Evolutionary conservation across 2,888 invertebrate species (phyloP), one percentile per base, ranked within the genome.

Genomic region (Orthonychiurus folsomi): DNA sequence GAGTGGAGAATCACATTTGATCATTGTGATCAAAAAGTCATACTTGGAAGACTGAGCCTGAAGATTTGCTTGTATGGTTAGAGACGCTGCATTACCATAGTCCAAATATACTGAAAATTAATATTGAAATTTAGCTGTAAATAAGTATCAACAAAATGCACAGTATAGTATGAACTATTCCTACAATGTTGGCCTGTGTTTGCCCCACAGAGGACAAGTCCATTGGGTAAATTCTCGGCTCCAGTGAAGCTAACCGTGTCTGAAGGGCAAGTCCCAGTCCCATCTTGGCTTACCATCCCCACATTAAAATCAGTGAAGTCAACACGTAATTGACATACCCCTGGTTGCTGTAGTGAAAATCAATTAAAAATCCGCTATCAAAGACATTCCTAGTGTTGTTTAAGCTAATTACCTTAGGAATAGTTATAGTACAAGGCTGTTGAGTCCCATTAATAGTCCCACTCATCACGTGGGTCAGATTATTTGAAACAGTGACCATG

Each of bases 1-100:
- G 23, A 55, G 55, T 1, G 26, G 12, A 5, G 60, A 60, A 37
- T 54, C 25, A 20, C 60, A 60, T 28, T 55, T 27, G 27, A 60
- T 55, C 60, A 60, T 60, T 23, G 55, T 60, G 37, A 60, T 26
- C 3, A 37, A 21, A 55, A 60, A 28, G 21, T 60, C 55, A 24
- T 55, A 55, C 12, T 26, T 55, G 28, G 28, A n/a, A 24, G 23
- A 37, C 2, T 25, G 28, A 28, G 54, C 28, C 27, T 52, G 24
- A 3, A 59, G 25, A 53, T 59, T 53, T 18, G 48, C 1, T 21
- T 23, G 50, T 27, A 59, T n/a, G 9, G 48, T n/a, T 3, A 59
- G 23, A 5, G 48, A 26, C n/a, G 50, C 59, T 5, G 52, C 24
- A 1, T 48, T 23, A 3, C 59, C 59, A 26, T 59, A 59, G 27